Base-by-base conservation (phyloP, 2,888 invertebrate genomes). In the Listrodromus nycthemerus region DNA sequence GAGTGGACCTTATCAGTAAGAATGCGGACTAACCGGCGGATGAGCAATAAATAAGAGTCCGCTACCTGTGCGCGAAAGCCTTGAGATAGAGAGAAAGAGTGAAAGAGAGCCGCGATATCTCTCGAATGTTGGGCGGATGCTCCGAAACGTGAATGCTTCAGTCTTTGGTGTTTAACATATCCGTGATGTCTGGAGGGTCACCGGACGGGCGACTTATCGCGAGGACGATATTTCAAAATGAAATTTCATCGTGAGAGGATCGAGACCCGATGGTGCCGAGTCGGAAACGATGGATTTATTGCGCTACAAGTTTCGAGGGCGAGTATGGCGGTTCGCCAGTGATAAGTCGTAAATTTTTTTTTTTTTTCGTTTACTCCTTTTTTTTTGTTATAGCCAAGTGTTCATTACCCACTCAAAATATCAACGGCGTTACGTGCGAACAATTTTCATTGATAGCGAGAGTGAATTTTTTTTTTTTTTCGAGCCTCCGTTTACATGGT, bases 21-120 rank as follows among this genome's bases (percentile, higher is more conserved):
- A 90, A 90, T 90, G 89, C 86, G 86, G 88, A 88, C 89, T 82
- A 82, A 88, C 88, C 86, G 82, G 87, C 81, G 86, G 79, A 87
- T 80, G 81, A 88, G 83, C 82, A 86, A 88, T 88, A 90, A 90
- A 90, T 88, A 90, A 88, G 82, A 63, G 76, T 80, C 76, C 21
- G 78, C 79, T 83, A 83, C 71, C 71, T 88, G 86, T 84, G 83
- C 71, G 80, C 86, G 50, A n/a, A 19, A 37, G n/a, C 5, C 19
- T 19, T 82, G 24, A 71, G 63, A 37, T 13, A 33, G n/a, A n/a
- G n/a, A 48, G 21, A 19, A 10, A 30, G 37, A 16, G 41, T n/a
- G n/a, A n/a, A n/a, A 58, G 41, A 48, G 41, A 37, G 37, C 37
- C 61, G 74, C 58, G 82, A 86, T 89, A 89, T 89, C 88, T 88